phyloP scores from a whole-genome alignment of 1,140 invertebrate species.

The Drosophila orena region DNA sequence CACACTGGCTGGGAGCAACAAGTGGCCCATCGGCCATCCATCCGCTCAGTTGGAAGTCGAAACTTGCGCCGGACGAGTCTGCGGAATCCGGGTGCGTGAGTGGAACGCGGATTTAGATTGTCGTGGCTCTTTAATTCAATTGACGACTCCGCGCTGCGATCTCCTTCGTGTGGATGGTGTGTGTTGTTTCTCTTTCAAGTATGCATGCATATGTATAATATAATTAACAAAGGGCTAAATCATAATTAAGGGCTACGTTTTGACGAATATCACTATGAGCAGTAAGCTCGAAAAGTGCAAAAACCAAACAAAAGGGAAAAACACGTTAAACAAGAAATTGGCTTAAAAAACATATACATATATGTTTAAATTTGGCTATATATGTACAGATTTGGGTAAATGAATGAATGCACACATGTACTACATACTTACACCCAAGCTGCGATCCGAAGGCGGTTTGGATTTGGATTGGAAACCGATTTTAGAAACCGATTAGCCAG shows the following conservation, averaged over 20 bases:
- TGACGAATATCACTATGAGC: slow-evolving; percentile 23
- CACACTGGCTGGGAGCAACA: slow-evolving; percentile 30
- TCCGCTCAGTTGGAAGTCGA: slow-evolving; percentile 51
- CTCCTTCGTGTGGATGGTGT: slow-evolving; percentile 21
- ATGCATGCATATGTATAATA: slow-evolving; percentile 46
- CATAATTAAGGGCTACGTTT: slow-evolving; percentile 30
- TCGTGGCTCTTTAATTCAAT: slow-evolving; percentile 68
- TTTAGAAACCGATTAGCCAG: slow-evolving; percentile 33
- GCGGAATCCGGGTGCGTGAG: slow-evolving; percentile 23
- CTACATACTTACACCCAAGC: slow-evolving; percentile 8
- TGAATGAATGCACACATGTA: slow-evolving; percentile 17
- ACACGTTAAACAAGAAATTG: slow-evolving; percentile 64
- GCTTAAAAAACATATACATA: slow-evolving; percentile 29
- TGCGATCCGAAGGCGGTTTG: slow-evolving; percentile 36
- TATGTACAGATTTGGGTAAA: background rate
- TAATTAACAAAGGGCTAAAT: slow-evolving; percentile 61
- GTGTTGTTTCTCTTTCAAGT: slow-evolving; percentile 49
- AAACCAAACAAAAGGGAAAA: slow-evolving; percentile 27
- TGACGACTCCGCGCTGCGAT: slow-evolving; percentile 45
- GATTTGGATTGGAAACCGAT: slow-evolving; percentile 35
- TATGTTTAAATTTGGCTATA: slow-evolving; percentile 13
- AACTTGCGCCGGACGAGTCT: slow-evolving; percentile 35
- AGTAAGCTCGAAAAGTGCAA: slow-evolving; percentile 2
- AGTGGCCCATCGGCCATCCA: slow-evolving; percentile 16
- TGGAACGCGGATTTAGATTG: slow-evolving; percentile 28